Percentiles rank a stretch among this genome's conserved stretches.
Conservation (phyloP, 2,797 vertebrate species). For the Rhynchotus rufescens region DNA sequence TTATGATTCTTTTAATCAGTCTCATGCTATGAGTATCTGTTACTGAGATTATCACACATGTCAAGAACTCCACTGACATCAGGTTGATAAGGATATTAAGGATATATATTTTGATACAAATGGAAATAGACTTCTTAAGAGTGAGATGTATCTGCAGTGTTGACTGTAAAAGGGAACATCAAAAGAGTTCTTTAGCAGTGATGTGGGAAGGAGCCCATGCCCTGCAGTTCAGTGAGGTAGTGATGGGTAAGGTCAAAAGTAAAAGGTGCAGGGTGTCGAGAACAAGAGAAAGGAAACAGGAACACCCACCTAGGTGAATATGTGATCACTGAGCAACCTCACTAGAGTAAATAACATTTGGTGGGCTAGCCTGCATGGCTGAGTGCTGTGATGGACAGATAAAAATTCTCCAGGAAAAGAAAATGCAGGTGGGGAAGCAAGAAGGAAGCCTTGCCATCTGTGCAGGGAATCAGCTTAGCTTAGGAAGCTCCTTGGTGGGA, state of each 20-base stretch:
- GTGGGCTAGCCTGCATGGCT: not conserved
- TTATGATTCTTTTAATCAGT: not conserved
- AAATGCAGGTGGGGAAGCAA: not conserved
- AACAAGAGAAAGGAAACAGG: not conserved
- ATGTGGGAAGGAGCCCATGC: not conserved
- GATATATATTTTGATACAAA: not conserved
- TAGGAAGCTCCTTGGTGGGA: not conserved
- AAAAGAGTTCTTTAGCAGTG: not conserved
- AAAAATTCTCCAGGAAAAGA: not conserved
- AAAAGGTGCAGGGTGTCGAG: not conserved
- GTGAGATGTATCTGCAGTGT: not conserved
- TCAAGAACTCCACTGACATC: not conserved
- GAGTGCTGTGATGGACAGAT: not conserved
- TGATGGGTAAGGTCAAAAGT: not conserved
- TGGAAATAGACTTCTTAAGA: not conserved
- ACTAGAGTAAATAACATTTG: not conserved
- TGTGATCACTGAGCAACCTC: not conserved
- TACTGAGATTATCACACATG: not conserved
- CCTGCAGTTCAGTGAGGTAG: not conserved
- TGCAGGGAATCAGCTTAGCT: not conserved
- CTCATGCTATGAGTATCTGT: not conserved
- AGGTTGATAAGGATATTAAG: slow-evolving; percentile 20
- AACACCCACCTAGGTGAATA: not conserved
- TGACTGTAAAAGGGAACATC: not conserved
- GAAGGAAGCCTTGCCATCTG: not conserved